Conservation (phyloP, 2,888 invertebrate genomes). For the Dermolepida albohirtum region DNA sequence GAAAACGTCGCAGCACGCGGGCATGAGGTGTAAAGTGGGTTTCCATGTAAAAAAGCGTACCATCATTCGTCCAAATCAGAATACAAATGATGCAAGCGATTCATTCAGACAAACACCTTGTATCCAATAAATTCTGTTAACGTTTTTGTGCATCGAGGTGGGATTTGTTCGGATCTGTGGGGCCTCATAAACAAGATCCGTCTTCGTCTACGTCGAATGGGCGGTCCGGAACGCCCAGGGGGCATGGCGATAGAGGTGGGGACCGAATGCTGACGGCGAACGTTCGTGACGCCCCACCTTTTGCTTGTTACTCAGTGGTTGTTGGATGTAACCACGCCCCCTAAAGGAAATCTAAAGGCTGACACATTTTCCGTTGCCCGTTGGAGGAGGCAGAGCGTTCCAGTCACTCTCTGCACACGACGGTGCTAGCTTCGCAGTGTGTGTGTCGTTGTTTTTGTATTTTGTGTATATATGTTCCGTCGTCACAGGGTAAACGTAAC, state of each 20-base stretch:
- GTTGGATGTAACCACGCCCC: constrained; percentile 53
- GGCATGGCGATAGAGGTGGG: constrained; percentile 53
- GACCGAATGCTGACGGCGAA: constrained; percentile 54
- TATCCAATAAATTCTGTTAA: constrained; percentile 68
- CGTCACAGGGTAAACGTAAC: constrained; percentile 27
- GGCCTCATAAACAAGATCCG: constrained; percentile 66
- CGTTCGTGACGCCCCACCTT: constrained; percentile 54
- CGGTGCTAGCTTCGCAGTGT: constrained; percentile 57
- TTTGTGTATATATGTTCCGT: constrained; percentile 40
- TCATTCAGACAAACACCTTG: constrained; percentile 67
- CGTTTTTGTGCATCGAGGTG: constrained; percentile 65
- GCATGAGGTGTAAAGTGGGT: constrained; percentile 65
- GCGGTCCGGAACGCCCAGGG: constrained; percentile 50
- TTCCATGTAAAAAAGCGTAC: constrained; percentile 66
- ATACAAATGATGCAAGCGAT: constrained; percentile 67
- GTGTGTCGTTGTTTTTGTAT: constrained; percentile 44
- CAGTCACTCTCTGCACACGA: constrained; percentile 64
- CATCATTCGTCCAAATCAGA: constrained; percentile 66
- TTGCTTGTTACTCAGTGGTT: constrained; percentile 61
- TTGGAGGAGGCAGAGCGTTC: constrained; percentile 56
- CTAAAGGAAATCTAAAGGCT: constrained; percentile 48
- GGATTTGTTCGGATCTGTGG: constrained; percentile 66
- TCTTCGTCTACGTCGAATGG: constrained; percentile 54
- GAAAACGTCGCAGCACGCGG: constrained; percentile 10
- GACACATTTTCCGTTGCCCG: constrained; percentile 59